Conservation (phyloP, 2,797 vertebrate species). For the Merluccius polli region DNA sequence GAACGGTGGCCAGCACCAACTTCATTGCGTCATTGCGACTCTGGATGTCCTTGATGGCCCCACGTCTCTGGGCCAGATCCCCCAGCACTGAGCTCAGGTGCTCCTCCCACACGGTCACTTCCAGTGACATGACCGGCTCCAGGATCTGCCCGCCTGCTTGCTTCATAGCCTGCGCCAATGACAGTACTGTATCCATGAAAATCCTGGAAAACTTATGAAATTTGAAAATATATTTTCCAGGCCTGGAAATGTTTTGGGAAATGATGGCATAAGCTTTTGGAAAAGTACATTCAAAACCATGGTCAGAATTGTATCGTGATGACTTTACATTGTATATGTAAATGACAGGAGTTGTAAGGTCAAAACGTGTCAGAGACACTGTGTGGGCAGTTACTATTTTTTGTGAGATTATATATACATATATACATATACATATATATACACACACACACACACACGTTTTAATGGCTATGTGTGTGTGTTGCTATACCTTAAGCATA, state of each 20-base stretch:
- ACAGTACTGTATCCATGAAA: neutral
- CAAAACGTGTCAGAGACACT: too few relatives aligned
- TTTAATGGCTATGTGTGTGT: neutral
- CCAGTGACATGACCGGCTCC: constrained; percentile 88
- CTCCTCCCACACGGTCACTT: constrained; percentile 80
- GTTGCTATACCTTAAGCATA: constrained; percentile 80
- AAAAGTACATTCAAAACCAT: too few relatives aligned
- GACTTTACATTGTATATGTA: too few relatives aligned
- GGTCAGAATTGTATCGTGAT: too few relatives aligned
- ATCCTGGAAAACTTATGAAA: too few relatives aligned
- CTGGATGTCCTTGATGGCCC: constrained; percentile 84
- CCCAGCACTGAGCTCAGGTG: constrained; percentile 80
- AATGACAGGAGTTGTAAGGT: too few relatives aligned
- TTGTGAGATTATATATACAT: neutral
- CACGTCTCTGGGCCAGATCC: constrained; percentile 89
- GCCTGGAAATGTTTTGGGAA: too few relatives aligned
- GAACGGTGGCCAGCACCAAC: constrained; percentile 83
- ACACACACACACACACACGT: too few relatives aligned
- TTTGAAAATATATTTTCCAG: too few relatives aligned
- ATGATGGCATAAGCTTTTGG: too few relatives aligned
- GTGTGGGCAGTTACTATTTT: too few relatives aligned
- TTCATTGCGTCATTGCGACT: constrained; percentile 83
- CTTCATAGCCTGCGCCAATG: constrained; percentile 78
- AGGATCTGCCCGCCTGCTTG: constrained; percentile 83
- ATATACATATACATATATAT: neutral